phyloP scores from a whole-genome alignment of 2,797 vertebrate genomes.

The Phalanger gymnotis region DNA sequence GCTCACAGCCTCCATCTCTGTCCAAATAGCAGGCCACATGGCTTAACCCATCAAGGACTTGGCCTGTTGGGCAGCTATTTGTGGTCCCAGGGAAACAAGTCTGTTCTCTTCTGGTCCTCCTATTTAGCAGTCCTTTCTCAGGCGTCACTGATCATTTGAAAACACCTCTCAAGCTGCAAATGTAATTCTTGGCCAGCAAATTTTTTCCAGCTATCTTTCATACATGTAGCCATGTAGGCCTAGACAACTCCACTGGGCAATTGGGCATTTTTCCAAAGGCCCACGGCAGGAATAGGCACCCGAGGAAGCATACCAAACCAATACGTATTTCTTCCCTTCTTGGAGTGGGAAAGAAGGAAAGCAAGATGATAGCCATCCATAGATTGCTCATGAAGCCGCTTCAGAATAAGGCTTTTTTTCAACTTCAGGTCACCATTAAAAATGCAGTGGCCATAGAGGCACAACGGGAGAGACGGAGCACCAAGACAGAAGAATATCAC shows the following conservation, averaged over 20 bases:
- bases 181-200: background rate
- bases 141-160: background rate
- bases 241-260: conserved; percentile 8
- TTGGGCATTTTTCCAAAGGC: conserved; percentile 20
- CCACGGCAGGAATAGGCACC: background rate
- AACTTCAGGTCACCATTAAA: background rate
- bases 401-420: background rate
- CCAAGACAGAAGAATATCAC: background rate
- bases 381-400: background rate
- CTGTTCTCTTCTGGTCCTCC: background rate
- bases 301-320: background rate
- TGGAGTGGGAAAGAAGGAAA: background rate
- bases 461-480: background rate
- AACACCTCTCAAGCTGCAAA: background rate
- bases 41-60: background rate
- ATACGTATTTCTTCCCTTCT: conserved; percentile 5
- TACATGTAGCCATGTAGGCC: background rate
- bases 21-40: background rate
- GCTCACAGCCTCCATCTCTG: background rate
- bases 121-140: background rate
- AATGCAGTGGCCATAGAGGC: background rate
- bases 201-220: background rate
- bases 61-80: background rate
- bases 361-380: background rate
- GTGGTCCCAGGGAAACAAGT: background rate